Evolutionary conservation across 2,797 vertebrate species (phyloP).

Genomic region (Serranus cabrilla): DNA sequence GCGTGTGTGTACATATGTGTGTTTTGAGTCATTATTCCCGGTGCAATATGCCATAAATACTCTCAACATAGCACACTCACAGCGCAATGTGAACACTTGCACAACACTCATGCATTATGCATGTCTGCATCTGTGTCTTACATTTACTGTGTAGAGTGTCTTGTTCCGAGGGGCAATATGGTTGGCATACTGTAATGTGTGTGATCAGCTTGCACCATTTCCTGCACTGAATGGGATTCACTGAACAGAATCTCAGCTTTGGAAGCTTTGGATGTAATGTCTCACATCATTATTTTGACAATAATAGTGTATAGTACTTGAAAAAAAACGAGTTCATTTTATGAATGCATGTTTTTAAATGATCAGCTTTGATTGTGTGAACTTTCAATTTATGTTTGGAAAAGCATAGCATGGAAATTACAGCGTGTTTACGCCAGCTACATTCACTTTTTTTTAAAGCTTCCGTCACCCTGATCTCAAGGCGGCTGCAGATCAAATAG

Average conservation of each 20-base stretch:
- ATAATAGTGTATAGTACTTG: neutral
- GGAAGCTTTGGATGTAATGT: neutral
- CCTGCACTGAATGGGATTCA: conserved; percentile 15
- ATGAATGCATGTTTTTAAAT: conserved; percentile 1
- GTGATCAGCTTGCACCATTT: conserved; percentile 53
- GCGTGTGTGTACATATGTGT: conserved; percentile 34
- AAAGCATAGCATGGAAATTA: neutral
- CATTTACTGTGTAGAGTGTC: conserved; percentile 59
- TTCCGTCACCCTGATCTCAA: neutral
- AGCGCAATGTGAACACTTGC: conserved; percentile 72
- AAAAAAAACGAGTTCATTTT: neutral
- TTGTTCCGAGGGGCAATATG: conserved; percentile 60
- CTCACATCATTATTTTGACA: conserved; percentile 9
- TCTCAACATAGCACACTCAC: conserved; percentile 66
- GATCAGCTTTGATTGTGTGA: neutral
- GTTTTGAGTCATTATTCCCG: conserved; percentile 61
- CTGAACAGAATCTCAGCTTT: conserved; percentile 13
- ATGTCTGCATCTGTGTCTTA: conserved; percentile 76
- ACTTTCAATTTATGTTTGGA: neutral
- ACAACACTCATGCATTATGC: conserved; percentile 79
- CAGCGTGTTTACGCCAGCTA: neutral
- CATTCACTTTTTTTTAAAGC: neutral
- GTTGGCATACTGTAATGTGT: conserved; percentile 42
- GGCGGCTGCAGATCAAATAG: neutral
- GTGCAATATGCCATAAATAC: conserved; percentile 75